Evolutionary conservation across 2,888 invertebrate species (phyloP), one percentile per base, ranked within the genome.

Genomic region (Abscondita cerata): DNA sequence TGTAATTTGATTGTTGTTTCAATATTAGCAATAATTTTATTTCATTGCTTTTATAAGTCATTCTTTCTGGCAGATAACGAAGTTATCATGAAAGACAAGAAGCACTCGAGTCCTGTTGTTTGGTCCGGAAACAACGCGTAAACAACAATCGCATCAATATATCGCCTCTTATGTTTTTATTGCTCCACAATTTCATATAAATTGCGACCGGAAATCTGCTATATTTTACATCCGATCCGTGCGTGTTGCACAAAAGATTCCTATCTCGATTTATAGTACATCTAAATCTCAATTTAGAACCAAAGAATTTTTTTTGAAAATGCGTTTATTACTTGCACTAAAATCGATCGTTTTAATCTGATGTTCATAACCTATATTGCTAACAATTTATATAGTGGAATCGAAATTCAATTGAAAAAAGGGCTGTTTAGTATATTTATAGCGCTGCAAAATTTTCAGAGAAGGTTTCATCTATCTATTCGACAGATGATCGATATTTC

Each of bases 171-270:
- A 59, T 66, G 59, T 62, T 69, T n/a, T 72, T 70, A 72, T 72
- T 66, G 68, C 60, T 61, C 65, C 58, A 65, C 69, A 70, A 72
- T 72, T 72, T 59, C 66, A 67, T 68, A 70, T 70, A 69, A 70
- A 72, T n/a, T 69, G 72, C 67, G 63, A 54, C 59, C 65, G 69
- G 68, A 71, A 68, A 68, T 71, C 70, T 67, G 66, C 68, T 57
- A 68, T 70, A 68, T 68, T 68, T 68, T 67, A 68, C 66, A 69
- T 69, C 67, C 61, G 52, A 68, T 65, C 65, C 62, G 69, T 68
- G 69, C 68, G 68, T 66, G 67, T 66, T 69, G 61, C 65, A 57
- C 52, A 59, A 62, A 62, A 62, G 69, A 68, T 68, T 66, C 63
- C 68, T 57, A 68, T 69, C 69, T 64, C 44, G 59, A 59, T 63